Base-by-base conservation (phyloP, 64 coral and sea anemone species). In the Acropora tenuis region DNA sequence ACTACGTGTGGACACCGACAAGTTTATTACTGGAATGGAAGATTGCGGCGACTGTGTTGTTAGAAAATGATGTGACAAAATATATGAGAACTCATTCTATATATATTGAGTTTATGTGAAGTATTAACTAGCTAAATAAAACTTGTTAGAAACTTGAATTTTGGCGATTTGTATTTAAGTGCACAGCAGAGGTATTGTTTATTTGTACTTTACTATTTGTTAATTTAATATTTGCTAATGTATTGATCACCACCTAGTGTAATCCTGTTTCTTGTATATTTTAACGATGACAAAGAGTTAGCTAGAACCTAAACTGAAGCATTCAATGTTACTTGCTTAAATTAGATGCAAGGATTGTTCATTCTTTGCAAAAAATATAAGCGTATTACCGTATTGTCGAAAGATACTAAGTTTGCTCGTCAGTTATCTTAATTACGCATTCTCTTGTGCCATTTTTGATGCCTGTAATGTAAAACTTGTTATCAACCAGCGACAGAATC, bases 11-110 rank as follows among this genome's bases (percentile, higher is more conserved):
- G 63, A 71, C 9, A 41, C n/a, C 46, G 3, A 85, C 8, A 49
- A 40, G 4, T 81, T 2, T 20, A 85, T 85, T 17, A 85, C 82
- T 49, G 82, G 63, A 6, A 85, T 85, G 16, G 61, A 85, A 18
- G 82, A 85, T 65, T 68, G 66, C 13, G 82, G 82, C 8, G 82
- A 85, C 45, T 85, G 82, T 85, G 82, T 85, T 19, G 65, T 85
- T 6, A 85, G 63, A 18, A 85, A 72, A 72, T 71, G 9, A 69
- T 69, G 8, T 16, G 48, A 19, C 16, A 10, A 12, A 41, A 9
- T 60, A 9, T 42, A 0, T 20, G 30, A 30, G 30, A 30, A 30
- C 30, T 30, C 40, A 15, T 8, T 30, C 0, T 41, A 13, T 10
- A 6, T 50, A 46, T 47, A 10, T 78, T 78, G 17, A 50, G 2